Conservation (phyloP, 2,888 invertebrate genomes). For the Drosophila gaucha region DNA sequence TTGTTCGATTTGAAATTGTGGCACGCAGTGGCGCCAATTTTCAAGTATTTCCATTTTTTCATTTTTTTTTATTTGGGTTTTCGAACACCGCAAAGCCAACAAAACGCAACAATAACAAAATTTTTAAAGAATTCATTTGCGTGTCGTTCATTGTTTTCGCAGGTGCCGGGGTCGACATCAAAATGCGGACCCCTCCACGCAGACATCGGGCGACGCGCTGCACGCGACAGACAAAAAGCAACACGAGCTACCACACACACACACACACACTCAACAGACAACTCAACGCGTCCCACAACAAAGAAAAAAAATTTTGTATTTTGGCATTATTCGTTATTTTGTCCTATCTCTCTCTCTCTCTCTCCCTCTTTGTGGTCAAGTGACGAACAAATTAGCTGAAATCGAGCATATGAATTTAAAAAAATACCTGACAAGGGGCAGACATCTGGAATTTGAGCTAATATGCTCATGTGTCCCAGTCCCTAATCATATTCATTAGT, state of each 20-base stretch:
- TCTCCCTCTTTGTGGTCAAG: constrained; percentile 48
- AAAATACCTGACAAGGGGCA: constrained; percentile 55
- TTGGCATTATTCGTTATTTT: constrained; percentile 36
- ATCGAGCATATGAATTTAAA: constrained; percentile 59
- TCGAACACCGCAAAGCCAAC: constrained; percentile 37
- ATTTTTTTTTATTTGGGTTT: constrained; percentile 6
- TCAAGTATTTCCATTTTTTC: constrained; percentile 11
- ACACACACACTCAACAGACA: constrained; percentile 5
- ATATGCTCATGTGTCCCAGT: constrained; percentile 15
- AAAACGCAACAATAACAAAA: constrained; percentile 21
- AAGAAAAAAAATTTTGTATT: no score
- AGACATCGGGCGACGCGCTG: neutral
- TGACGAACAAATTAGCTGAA: constrained; percentile 74
- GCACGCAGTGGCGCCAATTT: constrained; percentile 64
- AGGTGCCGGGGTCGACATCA: constrained; percentile 44
- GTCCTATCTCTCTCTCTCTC: no score
- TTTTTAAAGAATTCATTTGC: constrained; percentile 50
- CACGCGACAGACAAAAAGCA: constrained; percentile 21
- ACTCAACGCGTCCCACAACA: constrained; percentile 27
- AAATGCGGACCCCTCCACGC: constrained; percentile 27
- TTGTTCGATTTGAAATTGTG: constrained; percentile 49
- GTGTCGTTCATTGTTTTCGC: constrained; percentile 52
- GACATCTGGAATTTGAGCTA: constrained; percentile 41
- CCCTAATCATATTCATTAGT: constrained; percentile 8
- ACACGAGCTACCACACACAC: constrained; percentile 11